Evolutionary conservation across 2,797 vertebrate species (phyloP).

Genomic region (Pangasius macronema): DNA sequence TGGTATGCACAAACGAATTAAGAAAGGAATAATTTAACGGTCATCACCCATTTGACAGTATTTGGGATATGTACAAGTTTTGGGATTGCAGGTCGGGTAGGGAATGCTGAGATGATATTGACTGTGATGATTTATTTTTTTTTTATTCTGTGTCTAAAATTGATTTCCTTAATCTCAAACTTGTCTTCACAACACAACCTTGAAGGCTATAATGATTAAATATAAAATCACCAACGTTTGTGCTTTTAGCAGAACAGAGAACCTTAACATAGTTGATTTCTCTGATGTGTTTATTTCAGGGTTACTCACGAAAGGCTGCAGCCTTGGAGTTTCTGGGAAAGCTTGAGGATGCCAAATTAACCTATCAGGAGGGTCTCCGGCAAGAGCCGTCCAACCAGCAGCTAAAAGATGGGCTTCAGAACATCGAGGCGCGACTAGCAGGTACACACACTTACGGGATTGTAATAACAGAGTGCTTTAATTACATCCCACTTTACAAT

Average conservation of each 20-base stretch:
- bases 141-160: not conserved
- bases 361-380: constrained; percentile 88
- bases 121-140: too few relatives aligned
- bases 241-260: not conserved
- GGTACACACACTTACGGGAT: constrained; percentile 60
- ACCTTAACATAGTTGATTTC: not conserved
- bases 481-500: not conserved
- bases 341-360: constrained; percentile 87
- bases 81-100: too few relatives aligned
- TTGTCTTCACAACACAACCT: not conserved
- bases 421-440: constrained; percentile 77
- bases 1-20: too few relatives aligned
- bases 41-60: too few relatives aligned
- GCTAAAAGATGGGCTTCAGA: constrained; percentile 80
- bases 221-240: not conserved
- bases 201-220: not conserved
- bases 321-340: constrained; percentile 90
- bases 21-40: too few relatives aligned
- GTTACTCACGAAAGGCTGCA: constrained; percentile 92
- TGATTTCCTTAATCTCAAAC: not conserved
- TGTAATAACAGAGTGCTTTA: not conserved
- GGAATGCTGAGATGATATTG: too few relatives aligned
- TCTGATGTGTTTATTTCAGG: constrained; percentile 68
- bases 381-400: constrained; percentile 82
- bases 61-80: too few relatives aligned